phyloP scores from a whole-genome alignment of 2,888 invertebrate species.

The Polylopha cassiicola region DNA sequence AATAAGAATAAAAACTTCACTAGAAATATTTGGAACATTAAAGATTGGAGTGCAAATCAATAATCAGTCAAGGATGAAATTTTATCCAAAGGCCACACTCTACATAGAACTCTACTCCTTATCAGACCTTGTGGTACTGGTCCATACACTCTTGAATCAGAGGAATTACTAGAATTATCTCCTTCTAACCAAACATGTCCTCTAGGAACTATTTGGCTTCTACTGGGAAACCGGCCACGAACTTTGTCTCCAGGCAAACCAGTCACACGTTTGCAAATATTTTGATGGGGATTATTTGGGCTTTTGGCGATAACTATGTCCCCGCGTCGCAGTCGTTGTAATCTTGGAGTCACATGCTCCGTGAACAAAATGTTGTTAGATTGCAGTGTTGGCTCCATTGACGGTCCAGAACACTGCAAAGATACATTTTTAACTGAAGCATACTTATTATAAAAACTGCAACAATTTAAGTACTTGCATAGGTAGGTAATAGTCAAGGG shows the following conservation, averaged over 20 bases:
- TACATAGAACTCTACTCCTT: slow-evolving; percentile 86
- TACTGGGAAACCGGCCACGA: slow-evolving; percentile 50
- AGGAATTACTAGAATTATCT: slow-evolving; percentile 89
- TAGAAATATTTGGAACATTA: too few relatives aligned
- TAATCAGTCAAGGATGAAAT: slow-evolving; percentile 54
- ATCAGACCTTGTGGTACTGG: slow-evolving; percentile 92
- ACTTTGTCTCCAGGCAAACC: slow-evolving; percentile 87
- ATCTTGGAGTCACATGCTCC: slow-evolving; percentile 84
- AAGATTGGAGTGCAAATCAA: slow-evolving; percentile 27
- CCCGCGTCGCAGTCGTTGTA: slow-evolving; percentile 81
- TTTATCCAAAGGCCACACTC: slow-evolving; percentile 84
- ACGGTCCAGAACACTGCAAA: slow-evolving; percentile 91
- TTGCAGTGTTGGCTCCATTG: slow-evolving; percentile 94
- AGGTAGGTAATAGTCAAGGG: too few relatives aligned
- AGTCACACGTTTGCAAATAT: slow-evolving; percentile 90
- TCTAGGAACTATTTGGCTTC: slow-evolving; percentile 81
- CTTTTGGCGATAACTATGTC: slow-evolving; percentile 91
- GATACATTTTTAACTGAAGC: slow-evolving; percentile 20
- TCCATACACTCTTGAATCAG: slow-evolving; percentile 92
- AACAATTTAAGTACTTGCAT: too few relatives aligned
- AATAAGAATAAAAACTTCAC: slow-evolving; percentile 1
- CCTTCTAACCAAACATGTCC: slow-evolving; percentile 96
- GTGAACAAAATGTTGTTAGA: slow-evolving; percentile 89
- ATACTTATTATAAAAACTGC: background rate
- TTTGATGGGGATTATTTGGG: slow-evolving; percentile 86